These are phyloP conservation scores for Philypnodon macrostomus DNA, from an alignment of 2,797 vertebrate species.

Conservation along the genomic window DNA sequence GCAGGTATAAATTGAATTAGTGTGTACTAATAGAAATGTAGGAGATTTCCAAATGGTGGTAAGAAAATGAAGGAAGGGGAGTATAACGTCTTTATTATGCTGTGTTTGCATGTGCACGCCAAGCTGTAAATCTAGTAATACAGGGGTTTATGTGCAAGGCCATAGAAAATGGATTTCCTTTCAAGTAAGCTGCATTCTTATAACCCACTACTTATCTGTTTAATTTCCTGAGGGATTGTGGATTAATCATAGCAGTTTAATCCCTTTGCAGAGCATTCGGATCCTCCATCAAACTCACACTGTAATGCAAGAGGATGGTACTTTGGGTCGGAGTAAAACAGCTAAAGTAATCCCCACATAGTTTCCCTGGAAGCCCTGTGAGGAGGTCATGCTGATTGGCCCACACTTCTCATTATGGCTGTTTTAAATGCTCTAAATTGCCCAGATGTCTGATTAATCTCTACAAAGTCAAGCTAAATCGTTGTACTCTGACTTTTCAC, in stretches of 20 bases:
- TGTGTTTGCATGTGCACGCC: conserved; percentile 40
- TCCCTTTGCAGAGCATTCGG: conserved; percentile 72
- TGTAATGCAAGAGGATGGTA: conserved; percentile 65
- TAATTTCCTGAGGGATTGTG: conserved; percentile 75
- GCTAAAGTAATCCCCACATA: conserved; percentile 63
- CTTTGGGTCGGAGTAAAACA: conserved; percentile 61
- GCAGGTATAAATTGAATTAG: conserved; percentile 48
- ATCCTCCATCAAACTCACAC: conserved; percentile 67
- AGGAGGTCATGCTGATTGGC: conserved; percentile 72
- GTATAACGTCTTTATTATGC: conserved; percentile 53
- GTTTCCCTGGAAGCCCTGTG: conserved; percentile 47
- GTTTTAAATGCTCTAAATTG: conserved; percentile 66
- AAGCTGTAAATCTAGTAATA: conserved; percentile 64
- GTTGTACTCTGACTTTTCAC: conserved; percentile 39
- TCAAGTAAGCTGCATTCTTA: conserved; percentile 75
- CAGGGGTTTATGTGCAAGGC: conserved; percentile 67
- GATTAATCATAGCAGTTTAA: conserved; percentile 77
- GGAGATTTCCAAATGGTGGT: conserved; percentile 38
- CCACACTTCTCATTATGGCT: conserved; percentile 56
- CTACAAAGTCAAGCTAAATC: conserved; percentile 64
- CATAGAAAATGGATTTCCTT: conserved; percentile 74
- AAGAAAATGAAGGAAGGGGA: conserved; percentile 48
- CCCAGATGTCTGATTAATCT: conserved; percentile 66
- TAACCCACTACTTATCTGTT: conserved; percentile 75
- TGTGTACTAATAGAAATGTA: conserved; percentile 56